Evolutionary conservation across 2,888 invertebrate species (phyloP), one percentile per base, ranked within the genome.

Genomic region (Apeira syringaria): DNA sequence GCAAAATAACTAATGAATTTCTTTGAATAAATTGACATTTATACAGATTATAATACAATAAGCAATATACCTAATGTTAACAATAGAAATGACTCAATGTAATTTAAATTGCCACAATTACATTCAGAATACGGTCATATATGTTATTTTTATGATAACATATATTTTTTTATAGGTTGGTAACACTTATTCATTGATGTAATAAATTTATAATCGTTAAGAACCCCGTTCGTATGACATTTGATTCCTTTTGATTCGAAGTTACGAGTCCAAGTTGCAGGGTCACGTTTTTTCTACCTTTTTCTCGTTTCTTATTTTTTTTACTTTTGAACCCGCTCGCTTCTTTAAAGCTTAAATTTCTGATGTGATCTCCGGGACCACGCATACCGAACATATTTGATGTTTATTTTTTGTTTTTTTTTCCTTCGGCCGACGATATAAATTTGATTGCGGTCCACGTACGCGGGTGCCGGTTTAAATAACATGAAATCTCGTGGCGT

Each of bases 381-480:
- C 71, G 86, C 88, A 88, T 89, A 82, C 88, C 88, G 73, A 74
- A 76, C 88, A 88, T 89, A 80, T 84, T 88, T 85, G 85, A 84
- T 80, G 75, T 77, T 80, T 68, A 74, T 81, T 73, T 70, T 72
- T 74, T 67, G 70, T 66, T 74, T 76, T 77, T 76, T 77, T 69
- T 64, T 61, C 61, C 59, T 50, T 62, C 64, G 64, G 46, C 53
- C 62, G 53, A 55, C 63, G 71, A 75, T 77, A 81, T 84, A 84
- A 82, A 80, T 77, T 76, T 74, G 79, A 79, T 70, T 69, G 72
- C 64, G 68, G 63, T 67, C 28, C 38, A 57, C 61, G 64, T 62
- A 61, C 69, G 15, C 33, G 70, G 74, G 62, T 64, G 73, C 71
- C 53, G 54, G 64, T 58, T 64, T 51, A 50, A 54, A 55, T 50